These are phyloP conservation scores for Teleogryllus occipitalis DNA, from an alignment of 1,140 invertebrate species.

Conservation along the genomic window DNA sequence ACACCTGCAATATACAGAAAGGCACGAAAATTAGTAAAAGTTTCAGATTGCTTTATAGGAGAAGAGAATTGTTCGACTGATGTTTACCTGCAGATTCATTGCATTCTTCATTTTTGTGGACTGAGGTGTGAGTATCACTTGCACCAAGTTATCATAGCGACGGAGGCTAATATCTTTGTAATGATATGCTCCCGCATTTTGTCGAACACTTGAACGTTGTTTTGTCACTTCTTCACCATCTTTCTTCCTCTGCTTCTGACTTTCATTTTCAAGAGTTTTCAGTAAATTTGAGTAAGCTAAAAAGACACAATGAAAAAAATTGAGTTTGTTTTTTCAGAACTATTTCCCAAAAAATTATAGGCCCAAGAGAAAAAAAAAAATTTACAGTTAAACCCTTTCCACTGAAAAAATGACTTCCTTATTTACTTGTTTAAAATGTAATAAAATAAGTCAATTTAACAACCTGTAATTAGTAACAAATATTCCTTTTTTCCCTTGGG, in stretches of 20 bases:
- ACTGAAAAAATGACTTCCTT: no score
- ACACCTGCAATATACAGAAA: conserved; percentile 36
- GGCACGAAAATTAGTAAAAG: neutral
- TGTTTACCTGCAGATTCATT: conserved; percentile 46
- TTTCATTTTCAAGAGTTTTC: conserved; percentile 20
- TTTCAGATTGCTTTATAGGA: neutral
- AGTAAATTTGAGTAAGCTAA: conserved; percentile 23
- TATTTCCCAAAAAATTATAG: no score
- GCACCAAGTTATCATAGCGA: conserved; percentile 52
- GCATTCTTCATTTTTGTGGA: conserved; percentile 48
- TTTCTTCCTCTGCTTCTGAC: conserved; percentile 13
- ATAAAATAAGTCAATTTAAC: neutral
- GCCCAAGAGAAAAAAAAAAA: no score
- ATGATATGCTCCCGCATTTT: conserved; percentile 20
- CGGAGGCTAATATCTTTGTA: conserved; percentile 34
- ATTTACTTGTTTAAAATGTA: neutral
- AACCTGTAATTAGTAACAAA: neutral
- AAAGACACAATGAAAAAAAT: neutral
- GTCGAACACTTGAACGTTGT: conserved; percentile 21
- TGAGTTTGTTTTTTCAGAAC: no score
- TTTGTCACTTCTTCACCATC: conserved; percentile 13
- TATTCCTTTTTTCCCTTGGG: no score
- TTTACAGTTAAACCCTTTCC: no score
- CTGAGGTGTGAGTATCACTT: conserved; percentile 51
- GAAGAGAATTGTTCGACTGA: neutral